phyloP scores from a whole-genome alignment of 2,888 invertebrate genomes.

The Teleogryllus oceanicus region DNA sequence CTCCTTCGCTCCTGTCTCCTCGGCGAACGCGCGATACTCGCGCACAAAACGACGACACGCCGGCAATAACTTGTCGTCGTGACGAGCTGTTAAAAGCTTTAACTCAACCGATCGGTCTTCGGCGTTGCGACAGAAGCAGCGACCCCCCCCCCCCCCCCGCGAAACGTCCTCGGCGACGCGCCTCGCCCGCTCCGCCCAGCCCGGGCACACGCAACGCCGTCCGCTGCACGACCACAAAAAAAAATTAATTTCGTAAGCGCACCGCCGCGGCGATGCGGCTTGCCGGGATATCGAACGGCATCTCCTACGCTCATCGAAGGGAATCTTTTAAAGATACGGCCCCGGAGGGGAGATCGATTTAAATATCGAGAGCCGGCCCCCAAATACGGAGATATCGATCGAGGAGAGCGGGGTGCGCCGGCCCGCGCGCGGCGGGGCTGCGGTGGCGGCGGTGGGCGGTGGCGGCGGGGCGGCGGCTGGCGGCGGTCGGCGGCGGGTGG shows the following conservation, averaged over 20 bases:
- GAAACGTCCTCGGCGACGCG: too few species aligned
- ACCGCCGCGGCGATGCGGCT: not conserved
- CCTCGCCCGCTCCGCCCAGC: too few species aligned
- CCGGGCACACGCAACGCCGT: too few species aligned
- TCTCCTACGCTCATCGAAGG: not conserved
- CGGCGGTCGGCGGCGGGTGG: not conserved
- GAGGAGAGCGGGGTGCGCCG: not conserved
- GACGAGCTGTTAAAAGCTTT: constrained; percentile 18
- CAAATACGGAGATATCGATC: not conserved
- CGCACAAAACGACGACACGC: not conserved
- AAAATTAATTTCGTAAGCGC: constrained; percentile 18
- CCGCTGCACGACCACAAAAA: not conserved
- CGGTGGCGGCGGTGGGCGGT: not conserved
- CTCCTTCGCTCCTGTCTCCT: too few species aligned
- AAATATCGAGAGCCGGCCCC: not conserved
- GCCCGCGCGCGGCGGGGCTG: not conserved
- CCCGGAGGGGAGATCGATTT: not conserved
- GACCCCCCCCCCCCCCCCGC: not conserved
- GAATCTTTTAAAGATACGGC: not conserved
- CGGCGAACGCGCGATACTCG: too few species aligned
- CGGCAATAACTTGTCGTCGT: constrained; percentile 5
- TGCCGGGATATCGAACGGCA: not conserved
- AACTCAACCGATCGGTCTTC: constrained; percentile 18
- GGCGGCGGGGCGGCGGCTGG: not conserved
- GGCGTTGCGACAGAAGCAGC: not conserved